These are phyloP conservation scores for Nemapogon koenigi DNA, from an alignment of 2,888 invertebrate genomes.

Conservation along the genomic window DNA sequence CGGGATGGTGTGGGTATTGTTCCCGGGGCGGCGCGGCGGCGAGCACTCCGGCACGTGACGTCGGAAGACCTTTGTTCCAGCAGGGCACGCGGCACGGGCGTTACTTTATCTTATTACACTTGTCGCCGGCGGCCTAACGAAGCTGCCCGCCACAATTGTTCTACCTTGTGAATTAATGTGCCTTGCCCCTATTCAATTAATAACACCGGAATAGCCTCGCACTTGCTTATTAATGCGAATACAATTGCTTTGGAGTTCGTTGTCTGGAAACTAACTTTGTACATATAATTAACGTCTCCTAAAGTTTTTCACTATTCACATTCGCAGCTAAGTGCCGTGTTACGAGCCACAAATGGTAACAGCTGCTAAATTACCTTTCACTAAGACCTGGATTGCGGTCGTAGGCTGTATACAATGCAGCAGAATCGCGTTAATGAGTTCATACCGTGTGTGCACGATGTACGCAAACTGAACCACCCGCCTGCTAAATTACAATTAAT, in stretches of 20 bases:
- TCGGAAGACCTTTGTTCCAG: constrained; percentile 51
- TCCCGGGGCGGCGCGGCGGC: neutral
- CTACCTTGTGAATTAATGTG: constrained; percentile 40
- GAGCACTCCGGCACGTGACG: constrained; percentile 25
- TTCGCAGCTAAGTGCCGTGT: constrained; percentile 8
- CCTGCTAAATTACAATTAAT: too few relatives aligned
- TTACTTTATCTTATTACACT: constrained; percentile 52
- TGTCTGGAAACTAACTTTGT: too few relatives aligned
- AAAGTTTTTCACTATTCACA: neutral
- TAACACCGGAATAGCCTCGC: neutral
- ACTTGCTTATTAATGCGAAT: neutral
- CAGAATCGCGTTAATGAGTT: constrained; percentile 35
- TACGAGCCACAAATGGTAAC: constrained; percentile 28
- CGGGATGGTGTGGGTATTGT: neutral
- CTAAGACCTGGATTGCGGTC: constrained; percentile 47
- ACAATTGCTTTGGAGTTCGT: neutral
- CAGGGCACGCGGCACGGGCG: constrained; percentile 33
- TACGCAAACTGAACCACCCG: too few relatives aligned
- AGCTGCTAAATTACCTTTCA: constrained; percentile 44
- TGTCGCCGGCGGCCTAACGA: constrained; percentile 43
- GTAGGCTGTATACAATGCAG: constrained; percentile 26
- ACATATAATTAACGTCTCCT: neutral
- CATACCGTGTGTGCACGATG: constrained; percentile 39
- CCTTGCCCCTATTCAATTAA: constrained; percentile 18
- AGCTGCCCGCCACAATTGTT: constrained; percentile 42